Base-by-base conservation (phyloP, 1,140 invertebrate genomes). In the Temnothorax curvispinosus region DNA sequence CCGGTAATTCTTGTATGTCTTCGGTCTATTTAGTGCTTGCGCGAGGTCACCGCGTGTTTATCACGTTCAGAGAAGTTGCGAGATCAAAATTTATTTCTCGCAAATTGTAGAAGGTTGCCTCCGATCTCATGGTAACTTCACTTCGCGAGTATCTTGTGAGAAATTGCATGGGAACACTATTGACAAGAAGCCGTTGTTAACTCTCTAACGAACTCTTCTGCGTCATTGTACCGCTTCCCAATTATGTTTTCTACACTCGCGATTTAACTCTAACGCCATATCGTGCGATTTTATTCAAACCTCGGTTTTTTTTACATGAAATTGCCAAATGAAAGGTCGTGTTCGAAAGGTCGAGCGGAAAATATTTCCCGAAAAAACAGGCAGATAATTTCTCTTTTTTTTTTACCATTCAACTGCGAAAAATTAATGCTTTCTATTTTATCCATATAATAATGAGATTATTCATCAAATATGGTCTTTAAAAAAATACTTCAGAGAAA, bases 121-220 rank as follows among this genome's bases (percentile, higher is more conserved):
- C 13, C 27, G n/a, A 4, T 44, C 44, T 52, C 44, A 44, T 9
- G 32, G 18, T 38, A 80, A 80, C 60, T 67, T 54, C 15, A 60
- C 56, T 60, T 44, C 6, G 8, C 41, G 41, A 47, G 74, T 18
- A 27, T 15, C 38, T 41, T 38, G 21, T n/a, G 56, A 60, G 41
- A 54, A 54, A 80, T 38, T 54, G 62, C 62, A 47, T 62, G 32
- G 21, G 35, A 80, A 67, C 47, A 47, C 77, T 80, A 67, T 41
- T 67, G 62, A 80, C 77, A 67, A 80, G 62, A 9, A 77, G 41
- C 13, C 41, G 58, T 77, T 58, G 44, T 77, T 77, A 77, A 21
- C 21, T 21, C 21, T 21, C 21, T 54, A 67, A 80, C 62, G 60
- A 67, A 80, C 60, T 67, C 47, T 80, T 80, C 18, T 38, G 60